Evolutionary conservation across 2,888 invertebrate species (phyloP).

Genomic region (Tetragnatha montana): DNA sequence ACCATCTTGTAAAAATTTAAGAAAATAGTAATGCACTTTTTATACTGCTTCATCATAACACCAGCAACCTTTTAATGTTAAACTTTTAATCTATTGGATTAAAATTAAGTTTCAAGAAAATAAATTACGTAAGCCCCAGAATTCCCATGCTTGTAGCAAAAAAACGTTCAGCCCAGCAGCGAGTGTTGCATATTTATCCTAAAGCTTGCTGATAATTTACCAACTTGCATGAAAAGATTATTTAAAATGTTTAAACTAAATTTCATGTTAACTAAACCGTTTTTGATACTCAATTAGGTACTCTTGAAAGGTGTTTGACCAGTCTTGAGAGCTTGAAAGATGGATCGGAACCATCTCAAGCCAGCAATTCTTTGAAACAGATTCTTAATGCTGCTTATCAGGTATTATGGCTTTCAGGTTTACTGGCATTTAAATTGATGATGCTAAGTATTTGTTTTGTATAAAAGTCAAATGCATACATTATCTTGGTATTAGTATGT

Average conservation of each 20-base stretch:
- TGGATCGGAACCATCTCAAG: conserved; percentile 78
- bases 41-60: too few species aligned
- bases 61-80: too few species aligned
- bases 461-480: neutral
- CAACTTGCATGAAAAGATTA: too few species aligned
- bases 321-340: conserved; percentile 81
- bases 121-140: neutral
- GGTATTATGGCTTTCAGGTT: conserved; percentile 77
- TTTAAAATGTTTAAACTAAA: too few species aligned
- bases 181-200: too few species aligned
- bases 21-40: too few species aligned
- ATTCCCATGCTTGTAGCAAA: too few species aligned
- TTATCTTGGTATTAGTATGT: neutral
- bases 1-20: neutral
- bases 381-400: conserved; percentile 84
- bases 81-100: neutral
- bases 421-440: neutral
- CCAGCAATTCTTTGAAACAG: conserved; percentile 85
- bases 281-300: conserved; percentile 78
- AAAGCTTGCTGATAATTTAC: too few species aligned
- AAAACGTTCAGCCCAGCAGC: too few species aligned
- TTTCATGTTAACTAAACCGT: neutral
- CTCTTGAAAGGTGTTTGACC: conserved; percentile 85
- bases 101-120: neutral
- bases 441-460: neutral